phyloP scores from a whole-genome alignment of 2,113 vertebrate species.

The Octodon degus region DNA sequence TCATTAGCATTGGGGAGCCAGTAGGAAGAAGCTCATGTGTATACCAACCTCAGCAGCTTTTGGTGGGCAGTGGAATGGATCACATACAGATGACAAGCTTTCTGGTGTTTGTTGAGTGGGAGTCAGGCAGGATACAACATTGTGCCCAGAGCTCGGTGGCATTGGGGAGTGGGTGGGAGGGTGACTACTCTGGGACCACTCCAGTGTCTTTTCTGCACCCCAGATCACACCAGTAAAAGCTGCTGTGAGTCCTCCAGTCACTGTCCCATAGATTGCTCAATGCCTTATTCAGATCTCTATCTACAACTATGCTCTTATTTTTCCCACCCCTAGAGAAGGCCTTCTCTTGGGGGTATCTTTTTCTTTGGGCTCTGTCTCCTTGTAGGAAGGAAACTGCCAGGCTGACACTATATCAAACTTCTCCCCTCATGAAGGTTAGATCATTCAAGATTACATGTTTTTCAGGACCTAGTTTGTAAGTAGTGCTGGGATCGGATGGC shows the following conservation, averaged over 20 bases:
- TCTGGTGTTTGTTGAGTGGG: neutral
- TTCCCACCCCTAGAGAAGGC: neutral
- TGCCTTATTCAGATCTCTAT: neutral
- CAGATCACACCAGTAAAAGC: neutral
- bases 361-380: neutral
- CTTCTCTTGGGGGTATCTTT: neutral
- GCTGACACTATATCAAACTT: neutral
- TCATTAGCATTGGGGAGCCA: neutral
- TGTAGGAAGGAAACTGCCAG: neutral
- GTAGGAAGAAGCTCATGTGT: neutral
- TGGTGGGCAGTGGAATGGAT: neutral
- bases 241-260: neutral
- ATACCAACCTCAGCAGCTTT: neutral
- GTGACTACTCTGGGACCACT: neutral
- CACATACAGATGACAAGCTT: neutral
- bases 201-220: neutral
- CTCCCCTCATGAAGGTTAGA: neutral
- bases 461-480: neutral
- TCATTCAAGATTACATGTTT: neutral
- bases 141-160: neutral
- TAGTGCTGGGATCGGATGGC: neutral
- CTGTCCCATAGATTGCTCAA: neutral
- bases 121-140: neutral
- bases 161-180: neutral
- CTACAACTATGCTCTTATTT: neutral